Evolutionary conservation across 2,113 vertebrate species (phyloP).

Genomic region (Cariama cristata): DNA sequence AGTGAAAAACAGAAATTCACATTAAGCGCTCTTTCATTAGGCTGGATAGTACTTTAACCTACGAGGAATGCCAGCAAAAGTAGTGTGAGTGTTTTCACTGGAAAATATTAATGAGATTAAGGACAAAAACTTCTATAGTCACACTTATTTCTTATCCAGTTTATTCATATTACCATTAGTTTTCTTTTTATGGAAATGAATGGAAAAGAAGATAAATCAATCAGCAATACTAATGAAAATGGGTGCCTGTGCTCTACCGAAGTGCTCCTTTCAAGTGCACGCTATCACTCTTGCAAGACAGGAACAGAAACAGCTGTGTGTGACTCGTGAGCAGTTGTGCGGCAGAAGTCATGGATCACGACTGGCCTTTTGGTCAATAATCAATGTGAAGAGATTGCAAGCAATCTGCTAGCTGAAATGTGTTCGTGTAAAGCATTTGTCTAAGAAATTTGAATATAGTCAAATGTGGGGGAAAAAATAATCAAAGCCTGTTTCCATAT

Average conservation of each 20-base stretch:
- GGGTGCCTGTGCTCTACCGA: not conserved
- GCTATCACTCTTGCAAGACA: not conserved
- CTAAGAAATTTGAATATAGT: not conserved
- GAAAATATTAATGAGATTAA: not conserved
- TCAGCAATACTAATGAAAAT: not conserved
- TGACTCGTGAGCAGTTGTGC: not conserved
- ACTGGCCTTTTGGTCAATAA: not conserved
- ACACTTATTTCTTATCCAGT: not conserved
- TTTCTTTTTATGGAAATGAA: not conserved
- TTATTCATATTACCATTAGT: not conserved
- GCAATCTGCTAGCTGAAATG: not conserved
- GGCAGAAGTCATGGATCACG: not conserved
- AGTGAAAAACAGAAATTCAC: not conserved
- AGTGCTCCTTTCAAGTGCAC: not conserved
- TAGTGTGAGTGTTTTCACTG: not conserved
- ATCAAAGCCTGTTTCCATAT: not conserved
- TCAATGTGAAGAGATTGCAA: not conserved
- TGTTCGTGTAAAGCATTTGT: not conserved
- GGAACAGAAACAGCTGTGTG: not conserved
- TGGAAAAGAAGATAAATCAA: not conserved
- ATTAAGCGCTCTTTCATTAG: accelerated
- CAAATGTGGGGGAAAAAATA: accelerated
- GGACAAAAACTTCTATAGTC: not conserved
- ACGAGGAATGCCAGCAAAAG: not conserved
- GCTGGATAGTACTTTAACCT: not conserved